phyloP scores from a whole-genome alignment of 2,797 vertebrate genomes.

The Clangula hyemalis region DNA sequence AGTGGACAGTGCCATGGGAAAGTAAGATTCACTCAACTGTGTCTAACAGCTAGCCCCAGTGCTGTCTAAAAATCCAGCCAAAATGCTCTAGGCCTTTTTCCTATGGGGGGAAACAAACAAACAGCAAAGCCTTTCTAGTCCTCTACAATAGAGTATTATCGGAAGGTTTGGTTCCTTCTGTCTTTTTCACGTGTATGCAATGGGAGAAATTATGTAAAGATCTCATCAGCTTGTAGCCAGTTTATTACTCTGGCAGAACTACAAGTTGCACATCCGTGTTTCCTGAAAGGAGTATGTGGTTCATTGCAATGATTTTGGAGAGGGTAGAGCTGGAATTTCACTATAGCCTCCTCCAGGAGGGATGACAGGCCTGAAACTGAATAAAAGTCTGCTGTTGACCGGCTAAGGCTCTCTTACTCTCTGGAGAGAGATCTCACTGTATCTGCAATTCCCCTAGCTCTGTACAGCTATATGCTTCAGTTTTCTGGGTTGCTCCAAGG shows the following conservation, averaged over 20 bases:
- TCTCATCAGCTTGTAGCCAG: neutral
- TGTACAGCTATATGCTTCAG: neutral
- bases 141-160: neutral
- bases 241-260: neutral
- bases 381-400: neutral
- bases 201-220: neutral
- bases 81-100: neutral
- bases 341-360: neutral
- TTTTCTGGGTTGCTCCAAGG: neutral
- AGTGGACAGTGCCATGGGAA: neutral
- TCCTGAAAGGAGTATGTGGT: neutral
- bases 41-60: neutral
- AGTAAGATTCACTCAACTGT: neutral
- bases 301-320: neutral
- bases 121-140: no score
- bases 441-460: neutral
- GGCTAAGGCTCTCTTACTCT: neutral
- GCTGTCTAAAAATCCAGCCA: neutral
- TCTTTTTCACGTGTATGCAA: neutral
- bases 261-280: rapidly evolving
- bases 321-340: neutral
- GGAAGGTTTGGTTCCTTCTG: neutral
- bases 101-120: neutral
- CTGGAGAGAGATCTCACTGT: neutral
- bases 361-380: rapidly evolving